Base-by-base conservation (phyloP, 2,888 invertebrate species). In the Cantharis flavilabris region DNA sequence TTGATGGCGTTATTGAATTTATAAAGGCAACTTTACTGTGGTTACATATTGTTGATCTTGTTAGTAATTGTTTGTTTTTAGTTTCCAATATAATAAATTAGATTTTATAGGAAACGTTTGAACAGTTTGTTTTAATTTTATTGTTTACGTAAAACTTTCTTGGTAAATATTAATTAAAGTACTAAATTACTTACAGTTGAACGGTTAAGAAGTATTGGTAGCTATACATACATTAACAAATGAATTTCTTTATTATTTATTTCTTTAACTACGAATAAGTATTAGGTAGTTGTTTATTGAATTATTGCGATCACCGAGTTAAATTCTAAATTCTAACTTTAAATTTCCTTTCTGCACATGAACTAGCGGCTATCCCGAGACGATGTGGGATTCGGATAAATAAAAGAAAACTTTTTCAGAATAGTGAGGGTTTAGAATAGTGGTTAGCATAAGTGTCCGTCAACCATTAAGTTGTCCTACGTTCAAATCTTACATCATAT, bases 31-130 rank as follows among this genome's bases (percentile, higher is more conserved):
- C 9, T 26, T 67, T 67, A 23, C 26, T 67, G 65, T 67, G 49
- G 49, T 49, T 49, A 49, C 49, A 13, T 49, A 49, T 67, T 67
- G 65, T 67, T 18, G 65, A 67, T 23, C 65, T 67, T 67, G 26
- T 67, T 67, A 67, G 65, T 67, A 49, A 49, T 67, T 67, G 65
- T 67, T 67, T 67, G 65, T 67, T 67, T 49, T 49, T 67, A 67
- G 65, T 67, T 67, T 67, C 26, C 65, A 67, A 67, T 67, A 23
- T 23, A 67, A 67, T 67, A 26, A 67, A 67, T 67, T 67, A 26
- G 65, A 64, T 67, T 67, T 67, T 26, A 23, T 67, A 67, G 26
- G 65, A 67, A 23, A 67, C 20, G 26, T 26, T 67, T 49, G 49
- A 49, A 49, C 49, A 49, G 49, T 49, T 49, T 49, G 49, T 26